Conservation (phyloP, 2,888 invertebrate species). For the Rotaria macrura region DNA sequence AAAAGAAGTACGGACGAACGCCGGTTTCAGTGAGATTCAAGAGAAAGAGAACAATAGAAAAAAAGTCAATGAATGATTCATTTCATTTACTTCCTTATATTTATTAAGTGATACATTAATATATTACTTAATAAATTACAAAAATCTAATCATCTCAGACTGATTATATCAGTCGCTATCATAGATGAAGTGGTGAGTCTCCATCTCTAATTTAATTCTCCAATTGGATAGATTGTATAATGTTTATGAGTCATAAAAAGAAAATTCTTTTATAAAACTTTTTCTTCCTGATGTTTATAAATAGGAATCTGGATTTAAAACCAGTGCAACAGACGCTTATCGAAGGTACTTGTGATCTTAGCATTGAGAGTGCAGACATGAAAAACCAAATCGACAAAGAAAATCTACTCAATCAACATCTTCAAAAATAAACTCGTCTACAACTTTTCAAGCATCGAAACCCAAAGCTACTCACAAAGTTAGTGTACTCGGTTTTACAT, state of each 20-base stretch:
- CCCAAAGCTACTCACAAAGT: constrained; percentile 67
- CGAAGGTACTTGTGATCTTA: neutral
- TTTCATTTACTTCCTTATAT: neutral
- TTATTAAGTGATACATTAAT: too few relatives aligned
- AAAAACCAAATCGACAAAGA: neutral
- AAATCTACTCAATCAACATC: neutral
- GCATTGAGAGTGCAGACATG: neutral
- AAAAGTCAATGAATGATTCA: neutral
- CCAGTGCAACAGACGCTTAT: neutral
- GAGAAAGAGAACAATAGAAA: neutral
- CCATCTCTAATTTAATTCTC: neutral
- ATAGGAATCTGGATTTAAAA: neutral
- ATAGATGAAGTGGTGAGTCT: neutral
- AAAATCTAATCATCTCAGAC: neutral
- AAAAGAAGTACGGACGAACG: neutral
- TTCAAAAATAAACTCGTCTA: neutral
- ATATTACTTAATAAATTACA: too few relatives aligned
- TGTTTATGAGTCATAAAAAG: too few relatives aligned
- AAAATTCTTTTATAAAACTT: neutral
- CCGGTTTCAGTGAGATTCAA: neutral
- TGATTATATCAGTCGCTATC: neutral
- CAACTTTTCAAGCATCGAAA: neutral
- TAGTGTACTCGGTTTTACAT: constrained; percentile 88
- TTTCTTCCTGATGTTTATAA: too few relatives aligned
- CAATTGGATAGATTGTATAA: too few relatives aligned